A percentile compares a stretch with the other conserved stretches of the same genome.
Conservation (phyloP, 37 sponge, comb jelly and placozoan genomes). For the Axinella damicornis region DNA sequence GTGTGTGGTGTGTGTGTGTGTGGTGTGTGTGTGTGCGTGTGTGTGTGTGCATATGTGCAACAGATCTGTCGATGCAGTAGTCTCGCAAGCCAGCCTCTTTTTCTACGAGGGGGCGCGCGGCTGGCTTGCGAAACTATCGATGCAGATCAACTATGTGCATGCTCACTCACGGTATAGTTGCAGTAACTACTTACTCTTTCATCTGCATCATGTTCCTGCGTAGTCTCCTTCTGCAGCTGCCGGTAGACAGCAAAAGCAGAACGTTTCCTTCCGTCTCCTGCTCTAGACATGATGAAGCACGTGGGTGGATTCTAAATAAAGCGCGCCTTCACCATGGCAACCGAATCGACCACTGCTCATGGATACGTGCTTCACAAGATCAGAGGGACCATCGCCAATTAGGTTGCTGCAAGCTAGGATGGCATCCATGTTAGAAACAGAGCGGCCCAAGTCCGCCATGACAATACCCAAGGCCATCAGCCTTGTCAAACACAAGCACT, state of each 20-base stretch:
- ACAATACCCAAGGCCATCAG: slow-evolving; percentile 60
- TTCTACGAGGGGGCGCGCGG: too few relatives aligned
- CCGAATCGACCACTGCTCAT: not conserved
- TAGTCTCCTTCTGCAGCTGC: not conserved
- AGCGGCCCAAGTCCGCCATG: slow-evolving; percentile 28
- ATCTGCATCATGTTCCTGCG: not conserved
- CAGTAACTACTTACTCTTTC: too few relatives aligned
- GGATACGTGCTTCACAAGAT: not conserved
- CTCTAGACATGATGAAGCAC: not conserved
- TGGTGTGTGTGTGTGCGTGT: too few relatives aligned
- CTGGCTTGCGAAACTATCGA: too few relatives aligned
- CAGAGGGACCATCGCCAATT: not conserved
- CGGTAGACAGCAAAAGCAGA: slow-evolving; percentile 36
- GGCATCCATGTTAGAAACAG: not conserved
- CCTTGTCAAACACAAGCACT: slow-evolving; percentile 70
- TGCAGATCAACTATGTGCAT: too few relatives aligned
- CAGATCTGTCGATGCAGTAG: too few relatives aligned
- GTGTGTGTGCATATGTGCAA: too few relatives aligned
- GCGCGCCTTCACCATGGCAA: slow-evolving; percentile 48
- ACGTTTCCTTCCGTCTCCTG: not conserved
- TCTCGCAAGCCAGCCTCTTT: too few relatives aligned
- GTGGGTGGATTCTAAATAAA: slow-evolving; percentile 16
- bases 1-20: too few relatives aligned
- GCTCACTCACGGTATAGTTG: too few relatives aligned
- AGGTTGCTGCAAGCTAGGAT: not conserved